phyloP scores from a whole-genome alignment of 2,888 invertebrate species.

The Platycnemis pennipes region DNA sequence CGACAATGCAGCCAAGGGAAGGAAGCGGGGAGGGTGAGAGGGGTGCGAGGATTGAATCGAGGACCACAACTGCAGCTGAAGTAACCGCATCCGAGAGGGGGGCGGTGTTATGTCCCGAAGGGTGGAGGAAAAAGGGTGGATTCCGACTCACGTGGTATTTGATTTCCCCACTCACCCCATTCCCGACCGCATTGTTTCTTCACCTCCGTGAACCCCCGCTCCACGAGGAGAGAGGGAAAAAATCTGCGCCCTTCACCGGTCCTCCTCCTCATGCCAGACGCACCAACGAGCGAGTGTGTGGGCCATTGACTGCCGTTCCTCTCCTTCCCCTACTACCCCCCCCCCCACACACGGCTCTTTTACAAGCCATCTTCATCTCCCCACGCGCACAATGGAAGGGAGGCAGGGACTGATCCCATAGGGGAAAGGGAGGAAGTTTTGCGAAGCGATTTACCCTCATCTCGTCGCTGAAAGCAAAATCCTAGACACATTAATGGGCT shows the following conservation, averaged over 20 bases:
- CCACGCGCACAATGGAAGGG: neutral
- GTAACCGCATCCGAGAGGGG: neutral
- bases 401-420: neutral
- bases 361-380: neutral
- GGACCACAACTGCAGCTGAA: slow-evolving; percentile 18
- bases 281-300: neutral
- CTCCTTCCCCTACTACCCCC: neutral
- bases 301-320: neutral
- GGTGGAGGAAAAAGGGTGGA: neutral
- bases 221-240: neutral
- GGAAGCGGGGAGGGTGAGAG: neutral
- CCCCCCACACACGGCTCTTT: neutral
- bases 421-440: neutral
- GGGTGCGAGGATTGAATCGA: neutral
- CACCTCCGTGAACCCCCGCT: neutral
- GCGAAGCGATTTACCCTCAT: slow-evolving; percentile 8
- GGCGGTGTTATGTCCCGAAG: neutral
- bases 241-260: neutral
- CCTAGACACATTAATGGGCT: neutral
- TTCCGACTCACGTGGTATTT: neutral
- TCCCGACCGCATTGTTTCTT: neutral
- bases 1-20: slow-evolving; percentile 34
- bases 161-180: slow-evolving; percentile 23
- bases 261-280: neutral
- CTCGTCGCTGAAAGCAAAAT: neutral